Evolutionary conservation across 2,888 invertebrate genomes (phyloP).

Genomic region (Tachina lurida): DNA sequence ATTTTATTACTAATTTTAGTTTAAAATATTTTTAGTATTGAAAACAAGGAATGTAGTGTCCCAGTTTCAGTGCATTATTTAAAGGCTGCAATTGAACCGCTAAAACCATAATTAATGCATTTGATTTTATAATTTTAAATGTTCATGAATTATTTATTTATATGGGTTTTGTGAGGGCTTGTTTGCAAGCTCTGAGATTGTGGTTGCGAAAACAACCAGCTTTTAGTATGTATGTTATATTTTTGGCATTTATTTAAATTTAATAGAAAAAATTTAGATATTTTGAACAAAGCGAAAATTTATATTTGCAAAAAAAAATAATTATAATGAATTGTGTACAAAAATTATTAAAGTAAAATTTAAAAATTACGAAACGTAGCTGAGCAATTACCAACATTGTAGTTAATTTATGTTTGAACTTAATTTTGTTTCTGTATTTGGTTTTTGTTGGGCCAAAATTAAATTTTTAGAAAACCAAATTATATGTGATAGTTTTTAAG

Average conservation of each 20-base stretch:
- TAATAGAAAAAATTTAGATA: background rate
- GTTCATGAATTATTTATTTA: background rate
- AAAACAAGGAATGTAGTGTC: background rate
- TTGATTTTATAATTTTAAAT: background rate
- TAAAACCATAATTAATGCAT: conserved; percentile 12
- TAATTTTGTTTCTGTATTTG: no score
- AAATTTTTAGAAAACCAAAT: no score
- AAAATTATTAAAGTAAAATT: no score
- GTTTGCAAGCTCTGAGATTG: background rate
- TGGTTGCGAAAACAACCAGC: background rate
- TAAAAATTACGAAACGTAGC: no score
- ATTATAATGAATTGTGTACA: no score
- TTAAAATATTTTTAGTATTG: background rate
- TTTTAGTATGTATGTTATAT: background rate
- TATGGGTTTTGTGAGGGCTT: background rate
- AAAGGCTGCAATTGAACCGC: background rate
- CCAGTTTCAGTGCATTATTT: background rate
- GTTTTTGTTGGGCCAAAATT: no score
- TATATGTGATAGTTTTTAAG: no score
- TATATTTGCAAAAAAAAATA: background rate
- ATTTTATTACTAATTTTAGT: background rate
- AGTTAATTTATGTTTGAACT: no score
- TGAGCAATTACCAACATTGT: background rate
- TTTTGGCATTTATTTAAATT: background rate
- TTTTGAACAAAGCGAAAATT: background rate